phyloP scores from a whole-genome alignment of 2,113 vertebrate species.

The Scopus umbretta region DNA sequence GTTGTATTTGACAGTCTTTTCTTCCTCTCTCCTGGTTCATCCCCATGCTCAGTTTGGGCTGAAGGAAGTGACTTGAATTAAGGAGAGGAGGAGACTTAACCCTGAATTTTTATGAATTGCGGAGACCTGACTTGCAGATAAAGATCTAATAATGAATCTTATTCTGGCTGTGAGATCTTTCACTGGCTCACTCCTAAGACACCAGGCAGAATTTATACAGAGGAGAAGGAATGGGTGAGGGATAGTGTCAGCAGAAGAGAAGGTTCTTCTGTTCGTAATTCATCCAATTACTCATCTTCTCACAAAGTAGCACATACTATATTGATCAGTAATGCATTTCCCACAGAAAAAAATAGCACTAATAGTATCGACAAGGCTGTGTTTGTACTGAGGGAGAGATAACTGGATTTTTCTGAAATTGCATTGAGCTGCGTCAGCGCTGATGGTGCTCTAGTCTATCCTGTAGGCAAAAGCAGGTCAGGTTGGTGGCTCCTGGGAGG shows the following conservation, averaged over 20 bases:
- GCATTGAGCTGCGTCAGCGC: rapidly evolving
- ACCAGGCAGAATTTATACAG: not conserved
- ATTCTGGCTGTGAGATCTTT: not conserved
- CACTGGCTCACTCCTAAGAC: not conserved
- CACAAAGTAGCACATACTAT: not conserved
- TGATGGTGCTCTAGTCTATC: not conserved
- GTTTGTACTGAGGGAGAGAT: not conserved
- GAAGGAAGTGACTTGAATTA: not conserved
- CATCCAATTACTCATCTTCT: not conserved
- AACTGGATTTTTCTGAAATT: not conserved
- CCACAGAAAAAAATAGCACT: not conserved
- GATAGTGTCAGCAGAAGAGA: not conserved
- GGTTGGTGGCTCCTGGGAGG: not conserved
- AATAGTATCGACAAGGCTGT: not conserved
- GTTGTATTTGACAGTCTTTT: slow-evolving; percentile 33
- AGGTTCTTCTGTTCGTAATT: not conserved
- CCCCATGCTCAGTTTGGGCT: not conserved
- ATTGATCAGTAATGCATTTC: not conserved
- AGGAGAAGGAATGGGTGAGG: not conserved
- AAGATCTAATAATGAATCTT: not conserved
- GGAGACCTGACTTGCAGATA: not conserved
- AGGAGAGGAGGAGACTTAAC: not conserved
- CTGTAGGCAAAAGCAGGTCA: not conserved
- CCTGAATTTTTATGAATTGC: not conserved
- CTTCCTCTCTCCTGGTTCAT: not conserved